A percentile compares a stretch with the other conserved stretches of the same genome.
phyloP scores from a whole-genome alignment of 2,113 vertebrate species.

The Psilopsiagon aymara region DNA sequence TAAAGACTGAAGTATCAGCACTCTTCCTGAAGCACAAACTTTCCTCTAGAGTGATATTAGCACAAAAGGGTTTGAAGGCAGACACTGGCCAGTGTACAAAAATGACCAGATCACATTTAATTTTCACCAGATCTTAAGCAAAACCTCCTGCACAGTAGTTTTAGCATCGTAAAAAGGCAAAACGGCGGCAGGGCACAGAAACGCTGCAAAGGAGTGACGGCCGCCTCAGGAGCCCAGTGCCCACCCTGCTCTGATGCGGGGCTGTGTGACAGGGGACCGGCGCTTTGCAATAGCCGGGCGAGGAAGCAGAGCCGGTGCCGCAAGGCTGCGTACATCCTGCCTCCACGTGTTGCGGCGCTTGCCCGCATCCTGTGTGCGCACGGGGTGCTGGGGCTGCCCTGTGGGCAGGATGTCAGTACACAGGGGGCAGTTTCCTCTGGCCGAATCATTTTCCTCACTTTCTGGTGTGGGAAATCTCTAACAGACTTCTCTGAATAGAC shows the following conservation, averaged over 20 bases:
- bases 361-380: fast-evolving
- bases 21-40: neutral
- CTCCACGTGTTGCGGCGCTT: fast-evolving
- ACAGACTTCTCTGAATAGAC: neutral
- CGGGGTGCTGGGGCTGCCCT: neutral
- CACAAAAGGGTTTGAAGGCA: neutral
- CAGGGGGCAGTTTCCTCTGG: neutral
- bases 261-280: neutral
- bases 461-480: neutral
- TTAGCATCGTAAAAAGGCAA: neutral
- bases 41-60: neutral
- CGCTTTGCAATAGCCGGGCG: fast-evolving
- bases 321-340: fast-evolving
- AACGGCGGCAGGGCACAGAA: fast-evolving
- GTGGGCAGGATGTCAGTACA: neutral
- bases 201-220: fast-evolving
- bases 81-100: neutral
- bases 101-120: neutral
- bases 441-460: neutral
- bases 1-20: neutral
- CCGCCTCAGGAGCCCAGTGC: neutral
- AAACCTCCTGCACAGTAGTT: neutral
- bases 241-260: neutral
- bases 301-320: fast-evolving
- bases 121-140: neutral